Evolutionary conservation across 30 jellyfish, hydroid and myxozoan species (phyloP).

Genomic region (Hydractinia symbiolongicarpus): DNA sequence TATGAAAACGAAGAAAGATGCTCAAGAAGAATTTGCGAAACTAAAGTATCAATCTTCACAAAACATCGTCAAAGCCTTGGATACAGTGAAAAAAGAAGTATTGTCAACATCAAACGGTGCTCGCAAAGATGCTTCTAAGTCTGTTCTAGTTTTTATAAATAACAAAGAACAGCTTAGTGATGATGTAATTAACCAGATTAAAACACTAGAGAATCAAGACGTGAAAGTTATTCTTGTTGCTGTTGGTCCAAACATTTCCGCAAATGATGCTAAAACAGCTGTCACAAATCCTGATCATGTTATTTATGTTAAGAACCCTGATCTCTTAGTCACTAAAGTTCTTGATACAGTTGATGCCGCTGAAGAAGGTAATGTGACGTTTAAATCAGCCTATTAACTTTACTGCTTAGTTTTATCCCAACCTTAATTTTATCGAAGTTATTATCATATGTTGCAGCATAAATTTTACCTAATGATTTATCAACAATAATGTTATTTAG

Average conservation of each 20-base stretch:
- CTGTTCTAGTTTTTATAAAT: slow-evolving; percentile 41
- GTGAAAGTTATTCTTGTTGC: slow-evolving; percentile 49
- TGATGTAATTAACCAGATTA: slow-evolving; percentile 21
- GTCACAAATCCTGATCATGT: not conserved
- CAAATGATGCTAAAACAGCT: not conserved
- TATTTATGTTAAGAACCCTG: not conserved
- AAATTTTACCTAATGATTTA: too few species aligned
- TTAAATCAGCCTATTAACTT: too few species aligned
- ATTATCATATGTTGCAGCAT: too few species aligned
- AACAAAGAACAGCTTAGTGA: slow-evolving; percentile 10
- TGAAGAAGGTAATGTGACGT: too few species aligned
- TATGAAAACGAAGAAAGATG: not conserved
- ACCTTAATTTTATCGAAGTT: too few species aligned
- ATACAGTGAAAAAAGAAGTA: slow-evolving; percentile 6
- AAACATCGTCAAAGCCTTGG: not conserved
- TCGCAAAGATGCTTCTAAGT: slow-evolving; percentile 40
- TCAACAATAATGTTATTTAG: slow-evolving; percentile 4
- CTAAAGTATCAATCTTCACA: not conserved
- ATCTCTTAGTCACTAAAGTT: too few species aligned
- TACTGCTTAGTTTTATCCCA: too few species aligned
- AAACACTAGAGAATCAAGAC: slow-evolving; percentile 33
- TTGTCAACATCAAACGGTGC: slow-evolving; percentile 54
- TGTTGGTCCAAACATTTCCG: slow-evolving; percentile 17
- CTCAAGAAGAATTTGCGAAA: not conserved
- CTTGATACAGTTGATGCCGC: too few species aligned